These are phyloP conservation scores for Zhuqinia jingwanae DNA, from an alignment of 2,888 invertebrate genomes.

Conservation along the genomic window DNA sequence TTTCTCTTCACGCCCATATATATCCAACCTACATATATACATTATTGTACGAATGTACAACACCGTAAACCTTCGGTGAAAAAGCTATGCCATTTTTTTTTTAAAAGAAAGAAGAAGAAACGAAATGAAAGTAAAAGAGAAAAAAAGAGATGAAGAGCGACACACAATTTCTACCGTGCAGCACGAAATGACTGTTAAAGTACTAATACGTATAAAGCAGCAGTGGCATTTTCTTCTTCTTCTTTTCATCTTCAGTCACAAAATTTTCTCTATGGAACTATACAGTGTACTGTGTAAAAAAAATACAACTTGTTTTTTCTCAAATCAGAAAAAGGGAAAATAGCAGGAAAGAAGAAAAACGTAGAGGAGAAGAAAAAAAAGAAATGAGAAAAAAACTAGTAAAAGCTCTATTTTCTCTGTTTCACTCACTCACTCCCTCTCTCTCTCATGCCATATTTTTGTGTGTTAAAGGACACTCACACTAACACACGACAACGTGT, in stretches of 20 bases:
- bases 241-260: slow-evolving; percentile 4
- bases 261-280: neutral
- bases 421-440: slow-evolving; percentile 5
- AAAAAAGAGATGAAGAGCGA: neutral
- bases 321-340: slow-evolving; percentile 36
- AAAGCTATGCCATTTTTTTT: neutral
- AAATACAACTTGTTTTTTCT: slow-evolving; percentile 41
- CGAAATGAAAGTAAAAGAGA: neutral
- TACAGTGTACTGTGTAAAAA: too few relatives aligned
- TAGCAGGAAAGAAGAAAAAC: slow-evolving; percentile 2
- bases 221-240: neutral
- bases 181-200: neutral
- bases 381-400: slow-evolving; percentile 40
- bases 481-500: neutral
- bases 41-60: too few relatives aligned
- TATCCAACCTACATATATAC: neutral
- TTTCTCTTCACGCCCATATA: too few relatives aligned
- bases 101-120: too few relatives aligned
- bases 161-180: slow-evolving; percentile 7
- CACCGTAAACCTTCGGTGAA: neutral
- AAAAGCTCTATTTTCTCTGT: slow-evolving; percentile 38
- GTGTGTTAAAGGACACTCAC: slow-evolving; percentile 29
- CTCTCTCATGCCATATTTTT: slow-evolving; percentile 1
- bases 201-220: neutral
- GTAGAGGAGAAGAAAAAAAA: neutral